Evolutionary conservation across 2,888 invertebrate species (phyloP).

Genomic region (Hymenopus coronatus): DNA sequence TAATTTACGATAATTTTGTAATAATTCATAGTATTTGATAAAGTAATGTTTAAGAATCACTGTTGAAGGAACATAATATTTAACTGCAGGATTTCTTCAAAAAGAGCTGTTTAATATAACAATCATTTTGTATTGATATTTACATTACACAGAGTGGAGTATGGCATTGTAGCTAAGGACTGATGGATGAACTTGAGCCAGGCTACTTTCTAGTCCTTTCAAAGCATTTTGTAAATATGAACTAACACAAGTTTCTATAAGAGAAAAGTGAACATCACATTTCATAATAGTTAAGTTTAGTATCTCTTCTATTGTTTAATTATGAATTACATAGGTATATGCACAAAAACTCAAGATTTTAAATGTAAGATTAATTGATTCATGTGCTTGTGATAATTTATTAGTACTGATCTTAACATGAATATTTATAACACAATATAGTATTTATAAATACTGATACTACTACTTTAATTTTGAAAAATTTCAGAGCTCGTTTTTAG

Average conservation of each 20-base stretch:
- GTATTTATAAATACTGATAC: constrained; percentile 5
- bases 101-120: not conserved
- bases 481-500: not conserved
- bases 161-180: not conserved
- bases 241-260: not conserved
- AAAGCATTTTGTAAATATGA: constrained; percentile 9
- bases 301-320: not conserved
- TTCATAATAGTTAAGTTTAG: not conserved
- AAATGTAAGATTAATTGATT: not conserved
- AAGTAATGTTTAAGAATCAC: not conserved
- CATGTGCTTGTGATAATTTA: constrained; percentile 5
- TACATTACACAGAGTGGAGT: not conserved
- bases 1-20: not conserved
- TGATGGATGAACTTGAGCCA: not conserved
- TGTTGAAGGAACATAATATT: not conserved
- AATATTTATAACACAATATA: constrained; percentile 4
- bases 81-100: not conserved
- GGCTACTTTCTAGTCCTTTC: constrained; percentile 13
- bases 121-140: not conserved
- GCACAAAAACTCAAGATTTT: constrained; percentile 6
- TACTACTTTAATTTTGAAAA: not conserved
- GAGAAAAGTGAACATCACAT: not conserved
- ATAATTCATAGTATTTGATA: not conserved
- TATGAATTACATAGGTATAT: not conserved
- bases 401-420: not conserved